Evolutionary conservation across 2,888 invertebrate species (phyloP), one percentile per base, ranked within the genome.

Genomic region (Temnothorax ravouxi): DNA sequence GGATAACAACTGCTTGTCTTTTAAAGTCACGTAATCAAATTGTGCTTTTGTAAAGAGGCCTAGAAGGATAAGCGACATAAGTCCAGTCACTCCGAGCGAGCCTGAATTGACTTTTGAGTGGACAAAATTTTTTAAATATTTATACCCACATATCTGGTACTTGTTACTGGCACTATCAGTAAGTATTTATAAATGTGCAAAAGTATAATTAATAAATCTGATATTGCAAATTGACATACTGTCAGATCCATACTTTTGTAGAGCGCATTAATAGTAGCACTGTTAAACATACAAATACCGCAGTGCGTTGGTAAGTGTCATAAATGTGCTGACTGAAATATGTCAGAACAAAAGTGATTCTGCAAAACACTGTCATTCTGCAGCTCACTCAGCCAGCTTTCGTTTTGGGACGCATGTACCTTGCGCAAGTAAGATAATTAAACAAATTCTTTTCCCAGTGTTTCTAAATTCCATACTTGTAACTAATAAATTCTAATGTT

Each of bases 211-310:
- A n/a, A 50, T 25, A 62, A 52, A 15, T 61, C 0, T 18, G 3
- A 38, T 47, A 41, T 62, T 75, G 83, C 62, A 80, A 84, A 76
- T 62, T 67, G n/a, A 21, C 77, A 77, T 41, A 75, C 69, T 62
- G 50, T 44, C 11, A 47, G n/a, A 61, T 41, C 18, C 11, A 4
- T 47, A 50, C 61, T 67, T 67, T 84, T 84, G 81, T 95, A 99
- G 98, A 98, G 98, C 84, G 98, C 99, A 4, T 95, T 99, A 82
- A 96, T 97, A 76, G 98, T 98, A 41, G 99, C 99, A 18, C 95
- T 98, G 88, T 96, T 99, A 84, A 99, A 99, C 94, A 98, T 99
- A 82, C 97, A 98, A 95, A 98, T 99, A 91, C 99, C 99, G 0
- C 96, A 97, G 83, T 95, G 97, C 92, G 96, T 99, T 84, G 99